These are phyloP conservation scores for Brachylomia viminalis DNA, from an alignment of 2,888 invertebrate species.

Conservation along the genomic window DNA sequence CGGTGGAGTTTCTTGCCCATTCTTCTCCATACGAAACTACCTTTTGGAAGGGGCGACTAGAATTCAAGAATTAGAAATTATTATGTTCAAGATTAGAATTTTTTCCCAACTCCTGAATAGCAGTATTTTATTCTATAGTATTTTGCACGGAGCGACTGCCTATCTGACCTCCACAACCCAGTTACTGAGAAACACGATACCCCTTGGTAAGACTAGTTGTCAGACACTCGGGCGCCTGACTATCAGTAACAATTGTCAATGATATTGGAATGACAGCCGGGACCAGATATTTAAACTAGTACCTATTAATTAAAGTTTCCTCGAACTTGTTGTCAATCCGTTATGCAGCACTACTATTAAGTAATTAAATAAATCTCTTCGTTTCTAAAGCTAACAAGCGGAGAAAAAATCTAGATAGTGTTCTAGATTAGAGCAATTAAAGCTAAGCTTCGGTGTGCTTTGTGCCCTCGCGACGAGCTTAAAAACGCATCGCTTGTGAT, in stretches of 20 bases:
- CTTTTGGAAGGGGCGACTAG: too few relatives aligned
- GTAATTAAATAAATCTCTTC: slow-evolving; percentile 75
- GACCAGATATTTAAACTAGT: not conserved
- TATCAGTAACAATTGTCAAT: not conserved
- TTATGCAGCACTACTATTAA: slow-evolving; percentile 70
- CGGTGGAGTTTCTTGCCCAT: too few relatives aligned
- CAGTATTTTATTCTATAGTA: not conserved
- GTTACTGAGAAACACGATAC: too few relatives aligned
- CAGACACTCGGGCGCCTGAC: too few relatives aligned
- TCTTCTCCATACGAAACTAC: too few relatives aligned
- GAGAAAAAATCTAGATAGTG: slow-evolving; percentile 83
- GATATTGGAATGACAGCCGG: not conserved
- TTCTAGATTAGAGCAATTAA: slow-evolving; percentile 83
- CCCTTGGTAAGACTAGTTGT: not conserved
- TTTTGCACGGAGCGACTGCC: not conserved
- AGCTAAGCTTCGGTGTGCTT: slow-evolving; percentile 74
- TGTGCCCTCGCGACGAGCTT: slow-evolving; percentile 73
- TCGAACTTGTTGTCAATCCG: slow-evolving; percentile 55
- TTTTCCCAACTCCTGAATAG: not conserved
- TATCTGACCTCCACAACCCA: not conserved
- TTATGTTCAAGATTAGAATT: too few relatives aligned
- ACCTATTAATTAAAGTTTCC: slow-evolving; percentile 46
- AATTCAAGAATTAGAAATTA: too few relatives aligned
- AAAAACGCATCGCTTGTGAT: slow-evolving; percentile 67
- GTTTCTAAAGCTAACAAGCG: slow-evolving; percentile 77